Conservation (phyloP, 2,113 vertebrate genomes). For the Trematocara marginatum region DNA sequence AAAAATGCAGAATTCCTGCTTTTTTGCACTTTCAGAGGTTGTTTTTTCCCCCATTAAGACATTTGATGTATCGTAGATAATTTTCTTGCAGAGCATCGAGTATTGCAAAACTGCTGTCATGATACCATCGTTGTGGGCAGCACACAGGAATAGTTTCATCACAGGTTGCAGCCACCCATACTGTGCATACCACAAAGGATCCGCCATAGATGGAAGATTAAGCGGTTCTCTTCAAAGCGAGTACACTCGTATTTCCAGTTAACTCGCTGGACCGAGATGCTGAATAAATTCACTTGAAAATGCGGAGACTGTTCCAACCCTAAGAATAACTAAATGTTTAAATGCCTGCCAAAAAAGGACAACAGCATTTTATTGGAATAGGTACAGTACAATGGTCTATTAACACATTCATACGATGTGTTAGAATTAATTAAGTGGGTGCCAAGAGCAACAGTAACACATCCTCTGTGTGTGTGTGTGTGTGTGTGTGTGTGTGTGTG, state of each 20-base stretch:
- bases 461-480: neutral
- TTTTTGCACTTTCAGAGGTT: neutral
- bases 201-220: neutral
- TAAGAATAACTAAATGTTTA: conserved; percentile 40
- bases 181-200: too few species aligned
- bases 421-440: conserved; percentile 38
- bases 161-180: neutral
- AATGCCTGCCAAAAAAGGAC: conserved; percentile 34
- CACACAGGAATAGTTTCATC: neutral
- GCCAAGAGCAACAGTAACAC: conserved; percentile 35
- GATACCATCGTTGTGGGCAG: neutral
- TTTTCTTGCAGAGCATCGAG: neutral
- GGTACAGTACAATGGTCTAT: conserved; percentile 23
- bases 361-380: conserved; percentile 35
- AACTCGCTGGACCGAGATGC: neutral
- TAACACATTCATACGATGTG: conserved; percentile 50
- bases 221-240: neutral
- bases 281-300: neutral
- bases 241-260: neutral
- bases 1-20: neutral
- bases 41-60: neutral
- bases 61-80: neutral
- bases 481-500: neutral
- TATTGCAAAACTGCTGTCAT: neutral
- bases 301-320: neutral